Percentiles rank a stretch among this genome's conserved stretches.
Conservation (phyloP, 2,113 vertebrate species). For the Strix uralensis region DNA sequence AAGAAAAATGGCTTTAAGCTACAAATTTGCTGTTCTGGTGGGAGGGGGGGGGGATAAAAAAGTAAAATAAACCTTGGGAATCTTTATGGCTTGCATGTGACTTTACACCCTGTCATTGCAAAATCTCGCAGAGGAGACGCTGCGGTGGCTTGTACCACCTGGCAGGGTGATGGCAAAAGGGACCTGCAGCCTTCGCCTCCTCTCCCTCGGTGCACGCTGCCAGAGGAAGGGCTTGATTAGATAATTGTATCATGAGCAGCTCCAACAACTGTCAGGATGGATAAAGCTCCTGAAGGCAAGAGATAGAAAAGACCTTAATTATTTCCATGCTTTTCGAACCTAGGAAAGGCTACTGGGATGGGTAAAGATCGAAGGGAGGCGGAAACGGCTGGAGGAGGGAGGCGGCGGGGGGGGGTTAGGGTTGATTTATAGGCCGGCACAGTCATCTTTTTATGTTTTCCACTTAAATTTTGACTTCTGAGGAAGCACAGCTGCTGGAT, state of each 20-base stretch:
- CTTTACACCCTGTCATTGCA: fast-evolving
- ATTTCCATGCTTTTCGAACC: neutral
- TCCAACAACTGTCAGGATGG: neutral
- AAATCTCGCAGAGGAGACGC: fast-evolving
- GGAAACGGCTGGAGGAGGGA: neutral
- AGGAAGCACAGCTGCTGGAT: fast-evolving
- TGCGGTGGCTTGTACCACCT: fast-evolving
- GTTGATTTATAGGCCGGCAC: neutral
- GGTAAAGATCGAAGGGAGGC: neutral
- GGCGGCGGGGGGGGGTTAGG: fast-evolving
- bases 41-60: fast-evolving
- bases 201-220: fast-evolving
- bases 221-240: neutral
- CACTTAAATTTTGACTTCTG: neutral
- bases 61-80: neutral
- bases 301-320: neutral
- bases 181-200: neutral
- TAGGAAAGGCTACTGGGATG: neutral
- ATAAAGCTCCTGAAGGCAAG: neutral
- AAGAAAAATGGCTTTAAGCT: neutral
- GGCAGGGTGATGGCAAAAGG: neutral
- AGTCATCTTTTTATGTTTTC: neutral
- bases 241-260: neutral
- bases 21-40: neutral
- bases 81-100: neutral